Percentiles rank a stretch among this genome's conserved stretches.
Conservation (phyloP, 2,888 invertebrate species). For the Frankliniella fusca region DNA sequence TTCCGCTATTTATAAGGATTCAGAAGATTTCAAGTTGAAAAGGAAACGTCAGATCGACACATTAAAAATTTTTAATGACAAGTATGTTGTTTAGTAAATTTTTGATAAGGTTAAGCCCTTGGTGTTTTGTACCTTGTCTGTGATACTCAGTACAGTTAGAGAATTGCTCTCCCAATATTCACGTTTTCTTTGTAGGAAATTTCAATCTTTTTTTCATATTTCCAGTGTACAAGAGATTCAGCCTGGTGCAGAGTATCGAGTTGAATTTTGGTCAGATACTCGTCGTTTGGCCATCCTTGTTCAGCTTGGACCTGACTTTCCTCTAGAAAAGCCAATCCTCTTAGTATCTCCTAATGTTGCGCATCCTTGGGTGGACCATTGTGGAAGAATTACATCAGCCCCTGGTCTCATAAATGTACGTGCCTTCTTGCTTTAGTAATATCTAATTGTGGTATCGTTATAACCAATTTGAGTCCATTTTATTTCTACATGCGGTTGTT, state of each 20-base stretch:
- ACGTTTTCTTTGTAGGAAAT: background rate
- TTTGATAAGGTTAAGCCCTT: slow-evolving; percentile 45
- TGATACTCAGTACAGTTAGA: slow-evolving; percentile 36
- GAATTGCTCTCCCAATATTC: slow-evolving; percentile 31
- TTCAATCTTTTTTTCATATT: slow-evolving; percentile 32
- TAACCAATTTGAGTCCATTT: too few relatives aligned
- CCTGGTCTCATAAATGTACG: slow-evolving; percentile 70
- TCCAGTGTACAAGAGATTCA: slow-evolving; percentile 65
- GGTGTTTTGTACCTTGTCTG: slow-evolving; percentile 63
- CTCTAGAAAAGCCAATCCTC: slow-evolving; percentile 68
- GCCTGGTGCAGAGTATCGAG: slow-evolving; percentile 67
- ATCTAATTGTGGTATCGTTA: background rate
- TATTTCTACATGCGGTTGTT: slow-evolving; percentile 34
- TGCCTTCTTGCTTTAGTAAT: slow-evolving; percentile 30
- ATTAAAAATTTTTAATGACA: slow-evolving; percentile 75
- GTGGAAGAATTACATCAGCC: slow-evolving; percentile 65
- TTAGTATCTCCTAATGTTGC: slow-evolving; percentile 61
- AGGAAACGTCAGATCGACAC: slow-evolving; percentile 66
- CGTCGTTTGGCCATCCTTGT: slow-evolving; percentile 64
- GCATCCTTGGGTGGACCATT: slow-evolving; percentile 70
- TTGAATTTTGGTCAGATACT: slow-evolving; percentile 63
- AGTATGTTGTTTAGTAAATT: slow-evolving; percentile 51
- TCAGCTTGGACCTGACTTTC: slow-evolving; percentile 65
- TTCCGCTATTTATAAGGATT: slow-evolving; percentile 33
- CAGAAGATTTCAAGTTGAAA: slow-evolving; percentile 38